phyloP scores from a whole-genome alignment of 2,888 invertebrate genomes.

The Marronus borbonicus region DNA sequence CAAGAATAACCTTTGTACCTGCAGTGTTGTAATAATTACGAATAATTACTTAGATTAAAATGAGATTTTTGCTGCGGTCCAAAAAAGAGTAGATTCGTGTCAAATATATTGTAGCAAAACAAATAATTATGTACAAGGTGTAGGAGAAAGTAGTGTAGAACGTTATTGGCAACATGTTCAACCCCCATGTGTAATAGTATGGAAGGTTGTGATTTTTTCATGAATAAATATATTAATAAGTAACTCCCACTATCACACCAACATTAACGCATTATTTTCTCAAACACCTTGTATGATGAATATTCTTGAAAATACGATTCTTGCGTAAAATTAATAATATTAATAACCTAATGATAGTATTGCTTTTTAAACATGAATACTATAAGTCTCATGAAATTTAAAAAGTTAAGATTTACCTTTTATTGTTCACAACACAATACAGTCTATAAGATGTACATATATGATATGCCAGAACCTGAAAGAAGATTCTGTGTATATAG shows the following conservation, averaged over 20 bases:
- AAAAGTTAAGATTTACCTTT: neutral
- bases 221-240: too few relatives aligned
- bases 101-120: neutral
- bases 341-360: neutral
- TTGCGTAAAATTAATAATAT: too few relatives aligned
- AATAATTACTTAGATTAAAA: conserved; percentile 18
- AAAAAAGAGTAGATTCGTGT: conserved; percentile 10
- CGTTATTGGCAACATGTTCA: too few relatives aligned
- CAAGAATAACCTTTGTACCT: conserved; percentile 32
- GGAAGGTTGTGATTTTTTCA: too few relatives aligned
- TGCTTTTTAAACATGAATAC: neutral
- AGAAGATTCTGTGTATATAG: conserved; percentile 22
- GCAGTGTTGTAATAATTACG: conserved; percentile 32
- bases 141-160: too few relatives aligned
- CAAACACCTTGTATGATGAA: neutral
- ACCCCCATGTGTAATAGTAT: too few relatives aligned
- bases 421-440: too few relatives aligned
- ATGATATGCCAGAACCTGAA: conserved; percentile 3
- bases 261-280: too few relatives aligned
- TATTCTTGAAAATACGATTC: neutral
- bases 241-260: too few relatives aligned
- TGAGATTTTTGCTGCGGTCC: conserved; percentile 37
- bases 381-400: neutral
- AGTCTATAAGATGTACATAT: conserved; percentile 26
- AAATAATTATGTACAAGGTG: neutral